Evolutionary conservation across 2,888 invertebrate genomes (phyloP).

Genomic region (Lasioglossum villosulum): DNA sequence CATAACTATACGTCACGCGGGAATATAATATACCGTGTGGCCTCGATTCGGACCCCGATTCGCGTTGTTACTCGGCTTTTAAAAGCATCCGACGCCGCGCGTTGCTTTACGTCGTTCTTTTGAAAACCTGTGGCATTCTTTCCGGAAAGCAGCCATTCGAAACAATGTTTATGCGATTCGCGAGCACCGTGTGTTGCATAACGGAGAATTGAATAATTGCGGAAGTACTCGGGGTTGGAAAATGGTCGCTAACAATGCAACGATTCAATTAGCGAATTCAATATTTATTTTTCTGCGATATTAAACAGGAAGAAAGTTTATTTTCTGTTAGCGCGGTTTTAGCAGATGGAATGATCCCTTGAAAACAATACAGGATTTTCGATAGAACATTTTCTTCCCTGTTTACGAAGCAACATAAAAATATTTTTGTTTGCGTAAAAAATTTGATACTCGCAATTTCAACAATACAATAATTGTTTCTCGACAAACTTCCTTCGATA

Average conservation of each 20-base stretch:
- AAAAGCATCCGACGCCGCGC: constrained; percentile 4
- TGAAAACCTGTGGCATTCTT: background rate
- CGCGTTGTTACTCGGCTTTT: constrained; percentile 13
- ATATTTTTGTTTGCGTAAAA: background rate
- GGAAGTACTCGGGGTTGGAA: background rate
- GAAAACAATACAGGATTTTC: background rate
- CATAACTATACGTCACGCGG: constrained; percentile 31
- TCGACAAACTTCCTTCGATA: background rate
- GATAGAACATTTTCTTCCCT: background rate
- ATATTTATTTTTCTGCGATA: background rate
- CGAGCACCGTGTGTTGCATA: background rate
- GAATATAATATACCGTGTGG: constrained; percentile 48
- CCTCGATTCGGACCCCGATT: constrained; percentile 18
- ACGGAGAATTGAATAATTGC: background rate
- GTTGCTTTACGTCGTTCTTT: background rate
- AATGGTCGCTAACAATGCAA: background rate
- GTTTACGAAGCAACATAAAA: background rate
- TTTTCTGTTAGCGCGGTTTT: background rate
- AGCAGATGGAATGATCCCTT: background rate
- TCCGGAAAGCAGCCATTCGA: background rate
- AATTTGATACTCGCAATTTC: no score
- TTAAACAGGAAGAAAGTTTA: background rate
- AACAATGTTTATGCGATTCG: background rate
- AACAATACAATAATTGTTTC: background rate
- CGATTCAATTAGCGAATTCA: background rate